Evolutionary conservation across 2,888 invertebrate genomes (phyloP), one percentile per base, ranked within the genome.

Genomic region (Andrena flavipes): DNA sequence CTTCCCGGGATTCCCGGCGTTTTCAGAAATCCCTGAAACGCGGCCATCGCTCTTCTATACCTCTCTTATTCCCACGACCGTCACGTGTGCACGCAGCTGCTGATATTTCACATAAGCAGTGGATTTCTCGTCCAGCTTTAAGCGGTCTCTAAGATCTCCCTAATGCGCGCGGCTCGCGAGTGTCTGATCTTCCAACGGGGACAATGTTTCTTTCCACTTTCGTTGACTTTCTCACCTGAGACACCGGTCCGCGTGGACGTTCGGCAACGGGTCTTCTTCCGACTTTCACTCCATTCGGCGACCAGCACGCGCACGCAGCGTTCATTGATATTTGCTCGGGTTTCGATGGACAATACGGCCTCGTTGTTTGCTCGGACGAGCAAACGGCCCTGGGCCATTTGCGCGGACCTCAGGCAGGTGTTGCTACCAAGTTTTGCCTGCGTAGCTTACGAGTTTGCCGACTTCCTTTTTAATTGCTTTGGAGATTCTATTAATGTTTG

Each of bases 61-160:
- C 79, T 3, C 20, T n/a, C n/a, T 26, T 23, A 62, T 82, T 87
- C 82, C 68, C 80, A 87, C 68, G 65, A 51, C 64, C 60, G 51
- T 64, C 56, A 76, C 64, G 76, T 68, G 77, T 26, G 29, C 64
- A 59, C 59, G 33, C 65, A 69, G 60, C 82, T 75, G 73, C 48
- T 69, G 62, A 23, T 42, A 49, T 80, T 70, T 85, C 70, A 77
- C 71, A 29, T 42, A 62, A 72, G 69, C 30, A 68, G 77, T 70
- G 76, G 75, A 84, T 86, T 86, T 76, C 80, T 84, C 80, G 72
- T 83, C 76, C 84, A 70, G 54, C 56, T 78, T 64, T 78, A 76
- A 80, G 56, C 26, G 70, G 72, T 35, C 62, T 69, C 60, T 78
- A 26, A 82, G 51, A 13, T 85, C 63, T 73, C 77, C 29, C 73